phyloP scores from a whole-genome alignment of 1,140 invertebrate species.

The Thaumetopoea pityocampa region DNA sequence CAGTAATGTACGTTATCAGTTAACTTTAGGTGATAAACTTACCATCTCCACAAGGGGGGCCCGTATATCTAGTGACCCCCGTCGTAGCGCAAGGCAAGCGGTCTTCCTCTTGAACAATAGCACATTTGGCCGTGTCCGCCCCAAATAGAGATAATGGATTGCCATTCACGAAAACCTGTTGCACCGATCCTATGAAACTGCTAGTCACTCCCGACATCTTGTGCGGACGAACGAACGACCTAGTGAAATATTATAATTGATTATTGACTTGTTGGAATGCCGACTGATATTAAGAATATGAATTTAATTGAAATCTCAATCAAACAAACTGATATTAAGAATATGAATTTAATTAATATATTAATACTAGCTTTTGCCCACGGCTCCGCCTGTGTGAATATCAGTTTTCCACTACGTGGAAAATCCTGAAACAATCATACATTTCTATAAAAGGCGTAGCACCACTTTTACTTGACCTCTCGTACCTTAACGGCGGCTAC shows the following conservation, averaged over 20 bases:
- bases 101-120: conserved; percentile 64
- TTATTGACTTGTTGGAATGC: not conserved
- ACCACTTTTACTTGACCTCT: too few relatives aligned
- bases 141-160: conserved; percentile 68
- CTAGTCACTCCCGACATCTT: conserved; percentile 83
- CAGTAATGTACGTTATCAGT: too few relatives aligned
- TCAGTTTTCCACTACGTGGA: too few relatives aligned
- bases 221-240: conserved; percentile 83
- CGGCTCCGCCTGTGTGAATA: too few relatives aligned
- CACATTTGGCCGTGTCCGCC: conserved; percentile 57
- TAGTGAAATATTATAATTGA: conserved; percentile 46
- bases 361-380: too few relatives aligned
- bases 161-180: conserved; percentile 90
- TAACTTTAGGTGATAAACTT: too few relatives aligned
- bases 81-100: conserved; percentile 65
- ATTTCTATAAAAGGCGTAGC: too few relatives aligned
- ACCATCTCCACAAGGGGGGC: conserved; percentile 67
- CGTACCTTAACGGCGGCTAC: too few relatives aligned
- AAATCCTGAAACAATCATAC: too few relatives aligned
- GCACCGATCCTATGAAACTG: conserved; percentile 89
- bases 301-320: too few relatives aligned
- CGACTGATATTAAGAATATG: not conserved
- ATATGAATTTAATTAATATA: too few relatives aligned
- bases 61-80: conserved; percentile 65
- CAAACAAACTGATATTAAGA: too few relatives aligned